Evolutionary conservation across 2,797 vertebrate species (phyloP).

Genomic region (Alcedo quadribrachys): DNA sequence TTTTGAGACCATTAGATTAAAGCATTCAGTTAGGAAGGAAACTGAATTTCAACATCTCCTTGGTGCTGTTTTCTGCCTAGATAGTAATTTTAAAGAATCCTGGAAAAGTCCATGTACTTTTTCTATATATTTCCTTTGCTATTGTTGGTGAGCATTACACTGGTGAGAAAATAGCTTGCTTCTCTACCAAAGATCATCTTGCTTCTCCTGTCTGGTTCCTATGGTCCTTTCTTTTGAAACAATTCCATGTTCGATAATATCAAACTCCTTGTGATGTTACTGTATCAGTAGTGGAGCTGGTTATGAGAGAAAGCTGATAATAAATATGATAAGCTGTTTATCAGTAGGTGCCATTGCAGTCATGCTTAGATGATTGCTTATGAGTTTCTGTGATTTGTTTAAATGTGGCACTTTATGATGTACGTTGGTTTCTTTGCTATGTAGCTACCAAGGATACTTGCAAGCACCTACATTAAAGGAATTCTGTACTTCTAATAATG

Average conservation of each 20-base stretch:
- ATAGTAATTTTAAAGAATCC: not conserved
- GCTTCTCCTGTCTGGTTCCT: constrained; percentile 53
- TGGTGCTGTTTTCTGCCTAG: constrained; percentile 6
- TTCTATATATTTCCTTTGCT: constrained; percentile 74
- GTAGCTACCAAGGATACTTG: constrained; percentile 58
- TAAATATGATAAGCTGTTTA: not conserved
- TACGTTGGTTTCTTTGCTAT: constrained; percentile 39
- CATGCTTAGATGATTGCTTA: not conserved
- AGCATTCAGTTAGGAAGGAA: constrained; percentile 7
- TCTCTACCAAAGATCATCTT: constrained; percentile 27
- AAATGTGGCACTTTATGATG: constrained; percentile 29
- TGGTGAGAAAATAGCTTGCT: constrained; percentile 43
- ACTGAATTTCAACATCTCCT: not conserved
- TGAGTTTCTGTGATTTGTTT: constrained; percentile 19
- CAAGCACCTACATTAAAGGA: constrained; percentile 52
- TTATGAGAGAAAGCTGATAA: constrained; percentile 17
- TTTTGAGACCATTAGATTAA: constrained; percentile 9
- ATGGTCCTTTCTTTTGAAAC: not conserved
- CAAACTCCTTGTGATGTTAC: not conserved
- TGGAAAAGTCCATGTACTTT: constrained; percentile 10
- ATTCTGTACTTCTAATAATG: constrained; percentile 3
- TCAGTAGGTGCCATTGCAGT: constrained; percentile 5
- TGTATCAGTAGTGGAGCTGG: not conserved
- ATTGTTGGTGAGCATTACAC: constrained; percentile 36
- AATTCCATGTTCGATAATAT: not conserved